Evolutionary conservation across 2,888 invertebrate genomes (phyloP).

Genomic region (Aplocera efformata): DNA sequence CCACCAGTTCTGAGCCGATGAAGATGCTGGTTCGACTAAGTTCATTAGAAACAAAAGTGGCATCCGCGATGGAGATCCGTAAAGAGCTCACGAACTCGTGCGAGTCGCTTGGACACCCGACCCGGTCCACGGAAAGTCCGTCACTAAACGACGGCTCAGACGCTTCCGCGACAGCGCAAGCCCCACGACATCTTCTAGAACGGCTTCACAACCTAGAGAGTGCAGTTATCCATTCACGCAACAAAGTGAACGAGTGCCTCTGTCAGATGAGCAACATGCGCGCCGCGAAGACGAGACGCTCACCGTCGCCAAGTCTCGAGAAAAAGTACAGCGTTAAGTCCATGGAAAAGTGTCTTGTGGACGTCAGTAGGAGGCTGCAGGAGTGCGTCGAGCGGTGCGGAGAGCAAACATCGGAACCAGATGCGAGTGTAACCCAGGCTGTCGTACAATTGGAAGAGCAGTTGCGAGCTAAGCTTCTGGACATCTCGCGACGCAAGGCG

Average conservation of each 20-base stretch:
- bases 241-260: conserved; percentile 85
- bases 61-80: conserved; percentile 77
- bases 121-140: conserved; percentile 62
- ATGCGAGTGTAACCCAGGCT: conserved; percentile 80
- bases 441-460: conserved; percentile 84
- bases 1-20: conserved; percentile 88
- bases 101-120: conserved; percentile 75
- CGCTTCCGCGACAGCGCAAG: conserved; percentile 62
- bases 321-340: conserved; percentile 82
- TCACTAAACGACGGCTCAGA: conserved; percentile 49
- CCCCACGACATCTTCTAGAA: conserved; percentile 78
- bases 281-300: conserved; percentile 81
- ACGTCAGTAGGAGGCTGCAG: conserved; percentile 82
- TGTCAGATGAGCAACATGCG: conserved; percentile 83
- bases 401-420: conserved; percentile 43
- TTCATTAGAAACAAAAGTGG: conserved; percentile 88
- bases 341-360: conserved; percentile 83
- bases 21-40: conserved; percentile 88
- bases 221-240: conserved; percentile 82
- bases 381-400: conserved; percentile 82
- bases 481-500: conserved; percentile 84
- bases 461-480: conserved; percentile 84
- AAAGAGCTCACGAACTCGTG: conserved; percentile 76
- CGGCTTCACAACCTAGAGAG: conserved; percentile 82
- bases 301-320: conserved; percentile 84